Base-by-base conservation (phyloP, 2,797 vertebrate genomes). In the Gallinago solitaria region DNA sequence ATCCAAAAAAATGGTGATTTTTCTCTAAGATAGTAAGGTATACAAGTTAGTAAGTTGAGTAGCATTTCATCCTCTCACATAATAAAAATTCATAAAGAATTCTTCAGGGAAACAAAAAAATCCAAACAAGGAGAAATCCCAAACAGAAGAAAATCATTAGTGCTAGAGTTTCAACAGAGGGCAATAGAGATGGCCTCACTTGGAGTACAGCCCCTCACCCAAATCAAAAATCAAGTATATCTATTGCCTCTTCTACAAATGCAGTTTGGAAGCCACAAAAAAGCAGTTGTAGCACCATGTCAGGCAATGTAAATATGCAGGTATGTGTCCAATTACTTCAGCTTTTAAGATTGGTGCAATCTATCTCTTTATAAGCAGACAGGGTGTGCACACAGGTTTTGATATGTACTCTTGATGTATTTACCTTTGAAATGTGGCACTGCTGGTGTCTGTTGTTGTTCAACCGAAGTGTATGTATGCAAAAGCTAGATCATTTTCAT, bases 341-440 rank as follows among this genome's bases (percentile, higher is more conserved):
- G 78, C 90, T 95, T 94, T 96, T 94, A 87, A 95, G 81, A 92
- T 30, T 20, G 33, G 90, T 28, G 43, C 39, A 92, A 69, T 56
- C 45, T 70, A 12, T 87, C 57, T 78, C 83, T 93, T 81, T 69
- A 27, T 47, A 86, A 79, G 93, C 91, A 96, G 91, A 94, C 45
- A 91, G 60, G 51, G 83, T 51, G 37, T 65, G 65, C 71, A 24
- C 8, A 24, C 9, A 69, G 80, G 78, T 93, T 96, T 92, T 80
- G 83, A 87, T 93, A 83, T 5, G 7, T 32, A 7, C 1, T 10
- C 92, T 90, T 90, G 92, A 94, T 93, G 76, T 85, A 95, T 87
- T 93, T 89, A 94, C 83, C 93, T 93, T 95, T 93, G 95, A 95
- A 96, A 96, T 91, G 61, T 41, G 59, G 88, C 90, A 16, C 93